phyloP scores from a whole-genome alignment of 1,140 invertebrate species.

The Halictus rubicundus region DNA sequence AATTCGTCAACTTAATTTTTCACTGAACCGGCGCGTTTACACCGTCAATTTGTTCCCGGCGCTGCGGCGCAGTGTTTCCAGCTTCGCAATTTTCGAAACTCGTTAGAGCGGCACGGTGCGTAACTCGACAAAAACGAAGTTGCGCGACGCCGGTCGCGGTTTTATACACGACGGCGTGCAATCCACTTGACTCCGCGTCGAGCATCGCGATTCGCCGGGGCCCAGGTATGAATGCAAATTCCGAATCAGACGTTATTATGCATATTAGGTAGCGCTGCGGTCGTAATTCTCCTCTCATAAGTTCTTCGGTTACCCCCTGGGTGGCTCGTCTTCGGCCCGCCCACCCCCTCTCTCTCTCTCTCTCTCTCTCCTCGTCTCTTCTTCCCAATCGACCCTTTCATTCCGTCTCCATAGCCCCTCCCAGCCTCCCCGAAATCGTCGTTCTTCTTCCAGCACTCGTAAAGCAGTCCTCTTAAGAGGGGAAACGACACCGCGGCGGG shows the following conservation, averaged over 20 bases:
- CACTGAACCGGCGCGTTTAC: neutral
- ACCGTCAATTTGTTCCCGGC: neutral
- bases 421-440: neutral
- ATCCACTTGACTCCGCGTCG: conserved; percentile 13
- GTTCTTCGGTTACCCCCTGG: conserved; percentile 64
- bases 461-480: conserved; percentile 26
- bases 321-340: conserved; percentile 46
- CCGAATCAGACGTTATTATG: conserved; percentile 74
- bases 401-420: neutral
- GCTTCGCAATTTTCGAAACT: conserved; percentile 10
- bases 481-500: conserved; percentile 51
- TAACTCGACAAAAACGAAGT: neutral
- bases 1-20: conserved; percentile 7
- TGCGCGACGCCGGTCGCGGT: neutral
- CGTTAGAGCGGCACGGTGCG: neutral
- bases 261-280: conserved; percentile 68
- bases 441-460: conserved; percentile 25
- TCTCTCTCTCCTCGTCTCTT: conserved; percentile 4
- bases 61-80: neutral
- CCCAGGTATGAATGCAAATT: conserved; percentile 72
- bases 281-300: conserved; percentile 68
- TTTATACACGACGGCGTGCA: neutral
- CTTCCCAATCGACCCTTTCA: conserved; percentile 4
- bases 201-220: conserved; percentile 54
- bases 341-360: conserved; percentile 7